Evolutionary conservation across 2,888 invertebrate genomes (phyloP), one percentile per base, ranked within the genome.

Genomic region (Drosophila ustulata): DNA sequence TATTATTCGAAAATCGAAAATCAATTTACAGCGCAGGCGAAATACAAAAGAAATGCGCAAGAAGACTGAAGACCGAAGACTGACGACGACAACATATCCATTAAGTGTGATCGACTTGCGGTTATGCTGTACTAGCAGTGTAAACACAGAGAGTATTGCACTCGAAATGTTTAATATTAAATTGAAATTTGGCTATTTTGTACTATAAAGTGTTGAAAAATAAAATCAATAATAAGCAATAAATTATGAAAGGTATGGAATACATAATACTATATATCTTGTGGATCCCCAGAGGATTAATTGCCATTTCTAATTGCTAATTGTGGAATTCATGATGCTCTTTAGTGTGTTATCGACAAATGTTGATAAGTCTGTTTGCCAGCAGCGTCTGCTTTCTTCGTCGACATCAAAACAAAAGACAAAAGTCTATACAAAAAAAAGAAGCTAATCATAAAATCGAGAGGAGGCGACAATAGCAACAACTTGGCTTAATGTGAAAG

Each of bases 401-500:
- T n/a, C 43, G 26, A 37, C 32, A 69, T 43, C 13, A 50, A 45
- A 45, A 49, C 64, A 63, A 51, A 71, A 45, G 13, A 26, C 7
- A 39, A 18, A 3, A 30, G 46, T 18, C 37, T 37, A 37, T 37
- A 37, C 34, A 26, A 18, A 9, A 43, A 55, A 41, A 32, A 58
- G 32, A 56, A 58, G 52, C 61, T 56, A 66, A 78, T 71, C 67
- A 69, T 63, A 71, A 53, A 25, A 46, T 37, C 45, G 32, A 57
- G 67, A 63, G 62, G 57, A 67, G 62, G 59, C 47, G 39, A 61
- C 47, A 50, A 49, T 18, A 47, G n/a, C n/a, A 50, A 51, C 45
- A 65, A 51, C 62, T 61, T 50, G 62, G 67, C 58, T 80, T 80
- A 80, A 86, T 78, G 84, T 88, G 88, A 88, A 88, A 88, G 88